Evolutionary conservation across 1,140 invertebrate species (phyloP).

Genomic region (Nasonia giraulti): DNA sequence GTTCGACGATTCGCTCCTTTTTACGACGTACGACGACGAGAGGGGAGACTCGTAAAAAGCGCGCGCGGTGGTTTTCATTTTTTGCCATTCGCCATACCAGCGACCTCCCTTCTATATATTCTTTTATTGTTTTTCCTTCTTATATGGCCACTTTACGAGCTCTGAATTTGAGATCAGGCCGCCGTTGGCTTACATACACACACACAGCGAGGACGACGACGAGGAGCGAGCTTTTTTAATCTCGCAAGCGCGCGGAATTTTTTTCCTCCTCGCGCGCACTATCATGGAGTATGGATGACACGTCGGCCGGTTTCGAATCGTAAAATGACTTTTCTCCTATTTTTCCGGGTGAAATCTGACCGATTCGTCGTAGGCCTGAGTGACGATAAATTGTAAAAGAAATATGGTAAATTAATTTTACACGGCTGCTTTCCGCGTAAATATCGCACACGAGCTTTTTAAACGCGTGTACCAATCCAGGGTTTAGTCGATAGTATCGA

Average conservation of each 20-base stretch:
- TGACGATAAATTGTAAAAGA: neutral
- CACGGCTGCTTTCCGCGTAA: no score
- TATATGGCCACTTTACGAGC: neutral
- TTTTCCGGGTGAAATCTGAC: neutral
- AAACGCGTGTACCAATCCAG: no score
- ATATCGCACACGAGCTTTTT: no score
- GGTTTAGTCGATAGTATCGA: no score
- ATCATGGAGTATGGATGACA: neutral
- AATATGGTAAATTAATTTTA: no score
- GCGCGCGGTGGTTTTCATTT: neutral
- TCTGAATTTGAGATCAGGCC: neutral
- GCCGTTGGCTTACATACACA: neutral
- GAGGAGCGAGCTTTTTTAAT: neutral
- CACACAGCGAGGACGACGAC: neutral
- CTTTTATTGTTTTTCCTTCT: slow-evolving; percentile 6
- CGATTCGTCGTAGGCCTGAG: neutral
- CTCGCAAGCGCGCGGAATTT: neutral
- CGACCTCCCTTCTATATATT: neutral
- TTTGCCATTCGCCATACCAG: neutral
- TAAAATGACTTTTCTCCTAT: neutral
- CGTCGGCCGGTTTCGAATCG: neutral
- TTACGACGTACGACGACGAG: neutral
- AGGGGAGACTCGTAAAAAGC: neutral
- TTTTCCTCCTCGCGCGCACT: neutral
- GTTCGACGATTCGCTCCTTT: no score